A percentile compares a stretch with the other conserved stretches of the same genome.
These are phyloP conservation scores for Champsocephalus esox DNA, from an alignment of 2,797 vertebrate genomes.

Conservation along the genomic window DNA sequence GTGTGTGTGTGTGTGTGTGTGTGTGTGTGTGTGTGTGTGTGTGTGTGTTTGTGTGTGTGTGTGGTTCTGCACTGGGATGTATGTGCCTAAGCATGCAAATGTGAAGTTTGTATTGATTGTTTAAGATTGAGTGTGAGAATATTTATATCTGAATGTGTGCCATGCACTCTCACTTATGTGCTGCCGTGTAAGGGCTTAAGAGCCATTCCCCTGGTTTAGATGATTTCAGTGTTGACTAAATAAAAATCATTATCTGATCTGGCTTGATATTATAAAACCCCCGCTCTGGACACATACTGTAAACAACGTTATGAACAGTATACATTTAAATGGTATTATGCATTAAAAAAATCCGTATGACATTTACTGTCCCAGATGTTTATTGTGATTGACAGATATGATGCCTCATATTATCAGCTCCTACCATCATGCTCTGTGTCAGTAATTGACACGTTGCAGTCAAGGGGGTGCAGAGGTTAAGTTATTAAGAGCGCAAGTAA, in stretches of 20 bases:
- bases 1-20: conserved; percentile 11
- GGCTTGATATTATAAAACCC: background rate
- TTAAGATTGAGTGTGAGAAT: conserved; percentile 7
- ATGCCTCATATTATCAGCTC: background rate
- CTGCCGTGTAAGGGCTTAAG: conserved; percentile 32
- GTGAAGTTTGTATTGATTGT: conserved; percentile 27
- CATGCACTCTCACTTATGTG: background rate
- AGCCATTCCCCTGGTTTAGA: conserved; percentile 13
- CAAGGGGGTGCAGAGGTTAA: background rate
- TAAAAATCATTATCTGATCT: background rate
- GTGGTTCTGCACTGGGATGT: background rate
- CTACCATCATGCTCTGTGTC: conserved; percentile 10
- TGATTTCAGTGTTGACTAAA: background rate
- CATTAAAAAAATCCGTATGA: background rate
- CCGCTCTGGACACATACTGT: background rate
- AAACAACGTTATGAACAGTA: background rate
- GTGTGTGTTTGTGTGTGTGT: conserved; percentile 11
- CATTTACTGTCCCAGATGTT: background rate
- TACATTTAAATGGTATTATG: background rate
- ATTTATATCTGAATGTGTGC: too few species aligned
- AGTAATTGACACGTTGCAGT: conserved; percentile 21
- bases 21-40: conserved; percentile 10
- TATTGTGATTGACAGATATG: background rate
- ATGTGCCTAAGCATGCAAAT: conserved; percentile 39
- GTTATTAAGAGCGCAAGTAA: conserved; percentile 26